Evolutionary conservation across 35 echinoderm and acorn worm species (phyloP), one percentile per base, ranked within the genome.

Genomic region (Diadema setosum): DNA sequence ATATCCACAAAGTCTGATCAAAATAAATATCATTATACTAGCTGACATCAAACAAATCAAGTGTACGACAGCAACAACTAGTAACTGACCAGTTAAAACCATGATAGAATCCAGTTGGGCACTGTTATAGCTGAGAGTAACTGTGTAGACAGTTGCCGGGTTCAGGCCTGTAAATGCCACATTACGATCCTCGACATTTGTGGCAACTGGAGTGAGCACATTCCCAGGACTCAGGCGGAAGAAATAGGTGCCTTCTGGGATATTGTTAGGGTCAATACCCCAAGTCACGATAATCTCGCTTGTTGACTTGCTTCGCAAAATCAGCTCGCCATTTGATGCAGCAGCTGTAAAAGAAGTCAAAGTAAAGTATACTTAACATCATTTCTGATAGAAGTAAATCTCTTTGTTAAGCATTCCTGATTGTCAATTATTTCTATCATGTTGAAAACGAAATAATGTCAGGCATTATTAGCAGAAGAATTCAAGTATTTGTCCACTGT

Each of bases 111-210:
- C 44, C 2, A 78, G 16, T 1, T 43, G 6, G 7, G 2, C 44
- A 3, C 40, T 21, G 9, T 78, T 5, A 26, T 78, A 26, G 20
- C 3, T 78, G 3, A 60, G 41, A 18, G 39, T 16, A 20, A 90
- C 41, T 49, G 88, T 84, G 88, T 90, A 90, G 49, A 60, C 78
- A 9, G 76, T 90, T 41, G 87, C 87, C 29, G 87, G n/a, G 43
- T 81, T 48, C 57, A 82, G 75, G 21, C 41, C 43, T 21, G 17
- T 5, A 15, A 89, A 36, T 1, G 46, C 55, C 29, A 70, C 21
- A 20, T 65, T 87, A 17, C 61, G 46, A 24, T 45, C 40, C 21
- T 76, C 60, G 7, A 49, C 42, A 25, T 26, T 45, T 17, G 20
- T 29, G 2, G 43, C 14, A 16, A 36, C 80, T 4, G 80, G 29